Conservation (phyloP, 2,797 vertebrate genomes). For the Cyprinodon diabolis region DNA sequence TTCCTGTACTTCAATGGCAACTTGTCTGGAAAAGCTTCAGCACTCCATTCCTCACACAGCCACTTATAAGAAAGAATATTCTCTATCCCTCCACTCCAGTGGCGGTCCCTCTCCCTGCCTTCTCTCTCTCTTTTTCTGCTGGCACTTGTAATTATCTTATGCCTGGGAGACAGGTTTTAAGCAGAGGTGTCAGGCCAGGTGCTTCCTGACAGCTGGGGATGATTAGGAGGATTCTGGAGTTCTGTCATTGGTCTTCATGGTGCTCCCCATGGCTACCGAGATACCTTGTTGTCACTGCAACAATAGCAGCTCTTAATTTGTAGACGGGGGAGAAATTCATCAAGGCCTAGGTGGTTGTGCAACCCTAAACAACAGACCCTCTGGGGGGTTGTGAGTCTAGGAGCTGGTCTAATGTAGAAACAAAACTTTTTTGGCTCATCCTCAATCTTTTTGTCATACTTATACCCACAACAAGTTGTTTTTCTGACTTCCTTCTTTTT, state of each 20-base stretch:
- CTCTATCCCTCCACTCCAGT: constrained; percentile 64
- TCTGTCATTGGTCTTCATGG: constrained; percentile 94
- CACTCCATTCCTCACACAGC: constrained; percentile 79
- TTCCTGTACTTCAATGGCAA: constrained; percentile 97
- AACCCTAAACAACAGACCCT: constrained; percentile 76
- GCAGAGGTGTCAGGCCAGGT: constrained; percentile 99
- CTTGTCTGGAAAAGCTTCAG: constrained; percentile 90
- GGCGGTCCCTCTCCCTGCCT: constrained; percentile 60
- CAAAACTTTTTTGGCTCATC: constrained; percentile 77
- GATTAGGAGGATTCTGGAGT: constrained; percentile 96
- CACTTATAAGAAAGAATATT: constrained; percentile 73
- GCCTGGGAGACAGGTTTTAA: constrained; percentile 99
- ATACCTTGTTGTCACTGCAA: constrained; percentile 80
- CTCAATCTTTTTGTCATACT: constrained; percentile 65
- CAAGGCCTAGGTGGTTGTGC: constrained; percentile 72
- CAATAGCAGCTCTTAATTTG: constrained; percentile 84
- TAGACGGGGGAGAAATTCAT: constrained; percentile 82
- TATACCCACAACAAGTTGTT: constrained; percentile 38
- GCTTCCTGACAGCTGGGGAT: constrained; percentile 98
- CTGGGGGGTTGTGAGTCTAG: constrained; percentile 66
- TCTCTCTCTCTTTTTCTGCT: constrained; percentile 73
- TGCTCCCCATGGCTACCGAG: constrained; percentile 88
- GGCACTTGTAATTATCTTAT: constrained; percentile 99
- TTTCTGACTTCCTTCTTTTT: constrained; percentile 16
- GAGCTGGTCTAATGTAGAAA: constrained; percentile 63